Base-by-base conservation (phyloP, 2,888 invertebrate species). In the Amphipoea oculea region DNA sequence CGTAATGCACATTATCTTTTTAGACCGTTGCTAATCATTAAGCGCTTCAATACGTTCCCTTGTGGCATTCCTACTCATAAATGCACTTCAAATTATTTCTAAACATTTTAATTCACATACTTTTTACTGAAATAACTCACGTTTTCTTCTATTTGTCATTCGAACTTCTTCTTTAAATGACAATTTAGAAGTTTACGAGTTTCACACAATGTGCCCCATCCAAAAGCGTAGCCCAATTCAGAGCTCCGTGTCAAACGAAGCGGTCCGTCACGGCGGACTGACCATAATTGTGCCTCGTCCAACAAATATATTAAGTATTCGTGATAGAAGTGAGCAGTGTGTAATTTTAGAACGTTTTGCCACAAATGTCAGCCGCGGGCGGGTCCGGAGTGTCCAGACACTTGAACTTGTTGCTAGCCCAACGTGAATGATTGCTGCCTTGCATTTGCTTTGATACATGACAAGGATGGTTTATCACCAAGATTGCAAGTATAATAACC, bases 241-340 rank as follows among this genome's bases (percentile, higher is more conserved):
- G 89, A 90, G 89, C 88, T 90, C 87, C 84, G 86, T 89, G 94
- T 90, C 89, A 92, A 93, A 84, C 92, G 91, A 91, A 94, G 92
- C 95, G 93, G 90, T 84, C 89, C 94, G 95, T 95, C 94, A 95
- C 93, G 95, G 90, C 90, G 92, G 90, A 92, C 93, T 94, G 95
- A 82, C 91, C 93, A 92, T 93, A 94, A 94, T 94, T 94, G 94
- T 93, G 89, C 90, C 90, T 91, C 90, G 90, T 90, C 94, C 94
- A 91, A 94, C 94, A 95, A 95, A 95, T 94, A 93, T 94, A 95
- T 95, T 94, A 95, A 94, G 93, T 94, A 93, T 94, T 94, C 93
- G 92, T 93, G 92, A 94, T 95, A 93, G 91, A 91, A 91, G 89
- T 90, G 88, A 85, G 79, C 85, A 87, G 86, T 94, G 90, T 94